Evolutionary conservation across 2,113 vertebrate species (phyloP), one percentile per base, ranked within the genome.

Genomic region (Fukomys damarensis): DNA sequence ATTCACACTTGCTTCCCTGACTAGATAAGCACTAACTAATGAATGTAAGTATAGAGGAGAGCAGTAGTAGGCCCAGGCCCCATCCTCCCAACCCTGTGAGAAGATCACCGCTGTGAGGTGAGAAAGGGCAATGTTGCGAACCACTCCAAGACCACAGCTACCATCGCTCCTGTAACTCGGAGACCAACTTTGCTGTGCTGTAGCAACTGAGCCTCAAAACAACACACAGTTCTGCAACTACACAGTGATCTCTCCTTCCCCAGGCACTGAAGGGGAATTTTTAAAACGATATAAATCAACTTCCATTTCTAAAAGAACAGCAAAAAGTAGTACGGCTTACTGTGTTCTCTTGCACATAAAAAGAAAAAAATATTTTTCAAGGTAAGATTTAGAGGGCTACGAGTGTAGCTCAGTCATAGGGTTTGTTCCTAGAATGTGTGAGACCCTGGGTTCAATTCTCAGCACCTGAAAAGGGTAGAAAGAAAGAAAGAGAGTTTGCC

Each of bases 241-340:
- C 13, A 66, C 30, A 54, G 66, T 4, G 49, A 93, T 88, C 88
- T 91, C 41, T 5, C 83, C 28, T 65, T 82, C 54, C 46, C 65
- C 54, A 76, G 38, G 16, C 38, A 80, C 26, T 61, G 32, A 72
- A 2, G 58, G 56, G 12, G 59, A 88, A 43, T n/a, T 11, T 46
- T 56, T 41, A 52, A 93, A 77, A 70, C 32, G n/a, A n/a, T 32
- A 43, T 54, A 77, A 74, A 81, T 63, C 26, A 65, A 92, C 61
- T 85, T 8, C n/a, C 24, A 54, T 46, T 94, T 43, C 43, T 70
- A 65, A 85, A 95, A 92, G 10, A 90, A 89, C 14, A 90, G 49
- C 22, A 24, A 58, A 65, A 95, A 92, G 46, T 72, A 13, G 8
- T 35, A 86, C 3, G 12, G 46, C 4, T n/a, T 56, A 38, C 74